Base-by-base conservation (phyloP, 2,113 vertebrate genomes). In the Nematolebias whitei region DNA sequence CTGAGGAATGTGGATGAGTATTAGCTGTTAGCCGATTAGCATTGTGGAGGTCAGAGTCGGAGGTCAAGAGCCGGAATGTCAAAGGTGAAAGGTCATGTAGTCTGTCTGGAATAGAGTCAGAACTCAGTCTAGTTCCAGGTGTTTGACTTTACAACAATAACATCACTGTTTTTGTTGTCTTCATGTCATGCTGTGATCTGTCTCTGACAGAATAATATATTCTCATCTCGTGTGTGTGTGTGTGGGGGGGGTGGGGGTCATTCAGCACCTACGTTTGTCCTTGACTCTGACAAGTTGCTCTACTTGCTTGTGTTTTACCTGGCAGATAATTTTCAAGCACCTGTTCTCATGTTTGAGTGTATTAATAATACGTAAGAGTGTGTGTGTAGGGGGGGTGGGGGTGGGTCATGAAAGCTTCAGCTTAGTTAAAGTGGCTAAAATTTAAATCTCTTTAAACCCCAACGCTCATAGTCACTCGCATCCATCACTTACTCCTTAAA, bases 221-320 rank as follows among this genome's bases (percentile, higher is more conserved):
- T 15, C 12, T 3, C 12, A 41, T 41, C 12, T 2, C 52, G 48
- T 61, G n/a, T 71, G n/a, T 47, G 65, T 72, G 47, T 76, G 35
- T 41, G 15, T 15, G 15, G 9, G 38, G 2, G 38, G 12, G 26
- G 61, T 47, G 22, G 39, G 3, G 51, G 75, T 79, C 40, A 38
- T 29, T 68, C 40, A 45, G 43, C 32, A 35, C 32, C 32, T 35
- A 35, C 10, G 32, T 23, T 20, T 19, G 51, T 68, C 54, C 72
- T 67, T 60, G 39, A 88, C 91, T 92, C 92, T 93, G 89, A 91
- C 88, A 91, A 62, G 62, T 82, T 91, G 74, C 83, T 48, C 10
- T 84, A 88, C 84, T 72, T 75, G 74, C 70, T 84, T 81, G 75
- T 87, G 87, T 92, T 93, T 91, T 76, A 41, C 83, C 83, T 49